Percentiles rank a stretch among this genome's conserved stretches.
Conservation (phyloP, 2,888 invertebrate species). For the Sisyra nigra region DNA sequence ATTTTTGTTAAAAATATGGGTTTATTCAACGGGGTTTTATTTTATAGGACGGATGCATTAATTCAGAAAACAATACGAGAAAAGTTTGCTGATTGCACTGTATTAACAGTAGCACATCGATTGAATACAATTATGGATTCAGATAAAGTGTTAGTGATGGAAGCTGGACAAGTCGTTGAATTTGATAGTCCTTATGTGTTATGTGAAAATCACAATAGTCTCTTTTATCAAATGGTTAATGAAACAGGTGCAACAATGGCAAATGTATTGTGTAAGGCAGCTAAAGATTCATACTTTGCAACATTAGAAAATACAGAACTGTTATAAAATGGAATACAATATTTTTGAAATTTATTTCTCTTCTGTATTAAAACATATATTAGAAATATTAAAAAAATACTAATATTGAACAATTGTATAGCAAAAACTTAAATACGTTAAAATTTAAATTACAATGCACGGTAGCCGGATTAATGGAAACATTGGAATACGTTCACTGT, state of each 20-base stretch:
- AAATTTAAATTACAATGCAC: too few relatives aligned
- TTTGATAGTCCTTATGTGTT: slow-evolving; percentile 53
- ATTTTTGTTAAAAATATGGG: too few relatives aligned
- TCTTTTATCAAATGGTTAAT: slow-evolving; percentile 51
- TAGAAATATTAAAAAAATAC: too few relatives aligned
- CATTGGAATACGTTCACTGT: too few relatives aligned
- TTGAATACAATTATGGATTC: slow-evolving; percentile 88
- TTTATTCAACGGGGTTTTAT: slow-evolving; percentile 10
- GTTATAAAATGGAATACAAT: too few relatives aligned
- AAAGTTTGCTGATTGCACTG: slow-evolving; percentile 70
- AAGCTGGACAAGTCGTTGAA: slow-evolving; percentile 57
- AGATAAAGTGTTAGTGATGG: slow-evolving; percentile 73
- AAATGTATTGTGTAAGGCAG: slow-evolving; percentile 29
- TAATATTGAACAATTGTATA: too few relatives aligned
- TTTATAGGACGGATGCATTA: slow-evolving; percentile 59
- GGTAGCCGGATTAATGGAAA: too few relatives aligned
- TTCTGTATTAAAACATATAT: too few relatives aligned
- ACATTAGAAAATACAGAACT: too few relatives aligned
- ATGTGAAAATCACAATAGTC: slow-evolving; percentile 39
- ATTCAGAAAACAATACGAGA: slow-evolving; percentile 70
- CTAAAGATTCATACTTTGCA: slow-evolving; percentile 24
- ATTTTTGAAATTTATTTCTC: too few relatives aligned
- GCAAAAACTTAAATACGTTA: too few relatives aligned
- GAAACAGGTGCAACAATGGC: slow-evolving; percentile 46
- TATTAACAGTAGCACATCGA: slow-evolving; percentile 79